Base-by-base conservation (phyloP, 2,888 invertebrate species). In the Heliconius erato region DNA sequence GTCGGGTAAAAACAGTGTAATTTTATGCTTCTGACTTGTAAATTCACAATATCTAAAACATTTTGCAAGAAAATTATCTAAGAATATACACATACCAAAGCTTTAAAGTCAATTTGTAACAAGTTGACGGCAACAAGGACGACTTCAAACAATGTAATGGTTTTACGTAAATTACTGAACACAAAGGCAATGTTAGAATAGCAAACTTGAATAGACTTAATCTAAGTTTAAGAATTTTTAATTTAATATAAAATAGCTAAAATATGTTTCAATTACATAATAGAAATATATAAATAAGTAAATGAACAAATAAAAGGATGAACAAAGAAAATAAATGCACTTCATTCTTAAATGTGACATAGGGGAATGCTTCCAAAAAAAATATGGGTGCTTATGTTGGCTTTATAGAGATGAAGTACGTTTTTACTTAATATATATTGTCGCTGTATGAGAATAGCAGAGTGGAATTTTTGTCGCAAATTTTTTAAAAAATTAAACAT, bases 41-140 rank as follows among this genome's bases (percentile, higher is more conserved):
- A 26, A 26, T 26, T 49, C 16, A 44, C 16, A 26, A 14, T 26
- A 72, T 72, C 44, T 19, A 49, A 49, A 19, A 23, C 0, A 16
- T 44, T 72, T 72, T 72, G 26, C 44, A 3, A 16, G 26, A 26
- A 72, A 26, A 49, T 72, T 26, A 71, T 71, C n/a, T 71, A 26
- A 44, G 26, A 26, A 72, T 28, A 40, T n/a, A 59, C 32, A 54
- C 54, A 28, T 32, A 40, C 26, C 11, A 63, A 76, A 63, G 76
- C 76, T 76, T 76, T 78, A 49, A 78, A 67, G 40, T 78, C 65
- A 78, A 67, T 78, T 49, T 78, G 65, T 44, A 78, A 78, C 67
- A 40, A 78, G 65, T 78, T 76, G 76, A 76, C 76, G n/a, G 63
- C 76, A 19, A 63, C 76, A 26, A 76, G 40, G 74, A 59, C 32